These are phyloP conservation scores for Pheosia gnoma DNA, from an alignment of 2,888 invertebrate species.

Conservation along the genomic window DNA sequence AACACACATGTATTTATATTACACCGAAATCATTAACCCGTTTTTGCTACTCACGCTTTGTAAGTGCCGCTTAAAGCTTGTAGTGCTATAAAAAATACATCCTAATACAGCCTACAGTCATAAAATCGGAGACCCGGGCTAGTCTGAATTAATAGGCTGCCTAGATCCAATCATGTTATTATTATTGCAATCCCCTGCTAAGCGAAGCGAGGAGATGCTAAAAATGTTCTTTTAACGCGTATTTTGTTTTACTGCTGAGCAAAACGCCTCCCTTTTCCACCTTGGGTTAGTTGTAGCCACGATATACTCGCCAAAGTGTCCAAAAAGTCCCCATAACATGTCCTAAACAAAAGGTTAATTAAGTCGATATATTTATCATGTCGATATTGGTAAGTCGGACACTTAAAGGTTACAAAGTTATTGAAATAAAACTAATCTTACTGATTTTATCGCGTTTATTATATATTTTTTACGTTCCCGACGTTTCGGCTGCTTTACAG, in stretches of 20 bases:
- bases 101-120: constrained; percentile 1
- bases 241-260: too few species aligned
- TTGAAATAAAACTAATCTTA: too few species aligned
- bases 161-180: constrained; percentile 5
- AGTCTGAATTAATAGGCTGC: constrained; percentile 5
- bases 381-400: background rate
- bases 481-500: too few species aligned
- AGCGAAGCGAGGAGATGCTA: background rate
- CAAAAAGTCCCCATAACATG: too few species aligned
- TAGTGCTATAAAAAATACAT: background rate
- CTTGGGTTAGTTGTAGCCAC: too few species aligned
- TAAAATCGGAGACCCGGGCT: background rate
- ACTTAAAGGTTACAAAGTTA: background rate
- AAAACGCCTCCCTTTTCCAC: too few species aligned
- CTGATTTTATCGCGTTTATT: too few species aligned
- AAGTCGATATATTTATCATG: background rate
- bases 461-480: too few species aligned
- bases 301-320: too few species aligned
- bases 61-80: background rate
- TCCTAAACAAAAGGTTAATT: background rate
- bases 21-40: background rate
- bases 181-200: background rate
- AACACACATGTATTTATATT: background rate
- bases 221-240: too few species aligned
- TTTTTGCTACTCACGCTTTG: constrained; percentile 4